These are phyloP conservation scores for Eupithecia dodoneata DNA, from an alignment of 2,888 invertebrate genomes.

Conservation along the genomic window DNA sequence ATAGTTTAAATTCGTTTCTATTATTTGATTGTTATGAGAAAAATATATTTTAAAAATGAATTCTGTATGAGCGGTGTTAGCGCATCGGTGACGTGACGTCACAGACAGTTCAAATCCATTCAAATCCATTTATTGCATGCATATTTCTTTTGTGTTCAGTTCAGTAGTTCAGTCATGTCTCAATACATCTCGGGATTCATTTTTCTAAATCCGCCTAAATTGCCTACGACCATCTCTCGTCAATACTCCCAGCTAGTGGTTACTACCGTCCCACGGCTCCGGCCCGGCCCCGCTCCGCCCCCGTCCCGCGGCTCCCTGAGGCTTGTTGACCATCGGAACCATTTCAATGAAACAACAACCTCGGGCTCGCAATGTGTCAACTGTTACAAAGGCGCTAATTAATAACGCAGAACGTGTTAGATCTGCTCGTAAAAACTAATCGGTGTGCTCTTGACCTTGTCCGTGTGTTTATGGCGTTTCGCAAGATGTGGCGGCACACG, in stretches of 20 bases:
- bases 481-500: neutral
- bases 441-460: neutral
- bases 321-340: neutral
- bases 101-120: no score
- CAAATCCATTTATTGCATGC: no score
- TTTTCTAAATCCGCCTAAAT: no score
- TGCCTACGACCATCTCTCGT: no score
- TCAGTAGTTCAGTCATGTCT: no score
- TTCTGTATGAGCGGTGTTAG: no score
- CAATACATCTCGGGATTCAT: no score
- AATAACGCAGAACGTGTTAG: neutral
- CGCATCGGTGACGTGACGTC: no score
- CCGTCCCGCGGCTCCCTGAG: neutral
- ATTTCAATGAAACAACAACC: neutral
- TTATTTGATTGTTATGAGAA: no score
- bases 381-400: neutral
- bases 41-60: no score
- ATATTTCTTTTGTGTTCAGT: no score
- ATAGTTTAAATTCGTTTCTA: no score
- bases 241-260: neutral
- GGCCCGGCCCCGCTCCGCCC: neutral
- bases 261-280: neutral
- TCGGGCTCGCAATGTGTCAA: neutral
- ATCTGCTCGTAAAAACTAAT: neutral
- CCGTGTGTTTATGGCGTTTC: neutral